These are phyloP conservation scores for Microctonus aethiopoides DNA, from an alignment of 2,888 invertebrate genomes.

Conservation along the genomic window DNA sequence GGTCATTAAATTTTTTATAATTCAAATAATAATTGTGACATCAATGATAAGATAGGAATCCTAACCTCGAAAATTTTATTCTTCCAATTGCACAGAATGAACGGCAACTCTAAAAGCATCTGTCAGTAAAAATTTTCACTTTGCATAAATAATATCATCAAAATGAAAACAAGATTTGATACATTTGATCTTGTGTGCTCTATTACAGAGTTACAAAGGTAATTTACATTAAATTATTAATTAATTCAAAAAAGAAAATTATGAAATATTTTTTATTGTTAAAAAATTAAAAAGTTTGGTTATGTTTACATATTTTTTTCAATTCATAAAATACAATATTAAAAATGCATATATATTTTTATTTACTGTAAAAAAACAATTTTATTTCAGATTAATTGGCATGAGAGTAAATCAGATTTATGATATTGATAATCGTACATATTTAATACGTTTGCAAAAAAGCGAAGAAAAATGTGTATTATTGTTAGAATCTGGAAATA, in stretches of 20 bases:
- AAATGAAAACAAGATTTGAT: conserved; percentile 95
- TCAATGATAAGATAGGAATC: too few species aligned
- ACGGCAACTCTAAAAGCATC: too few species aligned
- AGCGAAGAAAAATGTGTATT: conserved; percentile 89
- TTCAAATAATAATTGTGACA: too few species aligned
- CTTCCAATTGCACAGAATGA: too few species aligned
- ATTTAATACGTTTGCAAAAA: conserved; percentile 87
- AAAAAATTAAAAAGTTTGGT: conserved; percentile 11
- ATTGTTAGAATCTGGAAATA: conserved; percentile 91
- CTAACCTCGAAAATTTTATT: too few species aligned
- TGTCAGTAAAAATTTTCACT: background rate
- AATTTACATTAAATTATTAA: conserved; percentile 43
- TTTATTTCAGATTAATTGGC: conserved; percentile 78
- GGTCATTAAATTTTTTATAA: too few species aligned
- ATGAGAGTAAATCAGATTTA: conserved; percentile 97
- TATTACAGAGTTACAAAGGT: conserved; percentile 88
- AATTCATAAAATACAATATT: too few species aligned
- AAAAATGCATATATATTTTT: too few species aligned
- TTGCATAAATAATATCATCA: conserved; percentile 7
- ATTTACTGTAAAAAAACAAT: too few species aligned
- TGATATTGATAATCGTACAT: conserved; percentile 96
- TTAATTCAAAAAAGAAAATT: conserved; percentile 39
- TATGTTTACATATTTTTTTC: background rate
- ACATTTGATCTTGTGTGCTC: conserved; percentile 93
- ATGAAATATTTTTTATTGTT: too few species aligned